Evolutionary conservation across 1,140 invertebrate genomes (phyloP), one percentile per base, ranked within the genome.

Genomic region (Gryon sp.): DNA sequence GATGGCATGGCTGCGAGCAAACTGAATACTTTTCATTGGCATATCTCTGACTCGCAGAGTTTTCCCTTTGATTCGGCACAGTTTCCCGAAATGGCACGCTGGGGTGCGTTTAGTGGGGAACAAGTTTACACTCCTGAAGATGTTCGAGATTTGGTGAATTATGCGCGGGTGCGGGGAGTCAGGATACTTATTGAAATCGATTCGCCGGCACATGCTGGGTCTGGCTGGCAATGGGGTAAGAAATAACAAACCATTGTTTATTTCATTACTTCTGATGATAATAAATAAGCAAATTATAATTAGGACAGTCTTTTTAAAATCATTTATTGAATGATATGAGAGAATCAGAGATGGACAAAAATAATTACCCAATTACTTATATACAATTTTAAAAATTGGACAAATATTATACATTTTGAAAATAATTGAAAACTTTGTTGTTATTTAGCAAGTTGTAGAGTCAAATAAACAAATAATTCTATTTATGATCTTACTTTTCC

Each of bases 21-120:
- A 85, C 84, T 97, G 66, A 97, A 97, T 79, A 93, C 94, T 0
- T 92, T 96, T 22, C 95, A 97, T 82, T 96, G 95, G 95, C 95
- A 97, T 79, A 91, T 94, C 1, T 94, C 93, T 0, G 95, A 97
- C 81, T 92, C 94, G 0, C 95, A 96, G 65, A 95, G 94, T 81
- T 96, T 96, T 84, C 95, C 95, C 0, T 90, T 95, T 66, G 92
- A 94, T 43, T 93, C 94, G 0, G 90, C 88, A 1, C 89, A 91
- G 12, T 91, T 93, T 19, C 95, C 95, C 0, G 92, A 95, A 79
- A 92, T 97, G 89, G 92, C 93, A 0, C 90, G 90, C 88, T 94
- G 92, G 84, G 94, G 94, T 1, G 93, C 94, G 0, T 95, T 93
- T 78, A 92, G 92, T 12, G 78, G 89, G 0, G 87, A 91, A 0